A percentile compares a stretch with the other conserved stretches of the same genome.
phyloP scores from a whole-genome alignment of 2,888 invertebrate genomes.

The Hirtodrosophila histrioides region DNA sequence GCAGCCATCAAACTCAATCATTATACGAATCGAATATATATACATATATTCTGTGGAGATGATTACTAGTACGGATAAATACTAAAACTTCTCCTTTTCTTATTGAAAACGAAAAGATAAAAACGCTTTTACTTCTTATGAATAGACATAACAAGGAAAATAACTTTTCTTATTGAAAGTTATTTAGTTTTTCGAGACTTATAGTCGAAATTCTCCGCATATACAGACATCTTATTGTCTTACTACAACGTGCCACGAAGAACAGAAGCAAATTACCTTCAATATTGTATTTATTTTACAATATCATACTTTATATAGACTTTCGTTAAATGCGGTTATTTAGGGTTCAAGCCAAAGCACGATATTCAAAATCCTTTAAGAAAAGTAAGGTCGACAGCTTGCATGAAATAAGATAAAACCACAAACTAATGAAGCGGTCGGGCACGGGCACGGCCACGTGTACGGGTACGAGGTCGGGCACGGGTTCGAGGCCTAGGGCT shows the following conservation, averaged over 20 bases:
- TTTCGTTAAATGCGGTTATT: conserved; percentile 4
- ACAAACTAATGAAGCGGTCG: conserved; percentile 70
- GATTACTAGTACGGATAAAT: not conserved
- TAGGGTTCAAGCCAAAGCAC: not conserved
- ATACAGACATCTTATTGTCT: too few species aligned
- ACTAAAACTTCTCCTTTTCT: not conserved
- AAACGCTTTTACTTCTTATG: too few species aligned
- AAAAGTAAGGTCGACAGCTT: conserved; percentile 19
- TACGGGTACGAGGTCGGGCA: conserved; percentile 16
- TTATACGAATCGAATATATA: not conserved
- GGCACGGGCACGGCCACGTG: conserved; percentile 10
- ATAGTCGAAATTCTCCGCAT: too few species aligned
- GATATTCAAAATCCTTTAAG: conserved; percentile 20
- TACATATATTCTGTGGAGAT: too few species aligned
- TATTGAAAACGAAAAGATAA: too few species aligned
- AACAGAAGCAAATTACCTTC: too few species aligned
- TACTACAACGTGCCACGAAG: too few species aligned
- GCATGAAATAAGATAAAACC: conserved; percentile 51
- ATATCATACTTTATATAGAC: not conserved
- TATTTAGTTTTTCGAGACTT: too few species aligned
- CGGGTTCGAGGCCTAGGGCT: conserved; percentile 21
- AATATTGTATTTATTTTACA: too few species aligned
- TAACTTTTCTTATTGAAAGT: too few species aligned
- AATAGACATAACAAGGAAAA: too few species aligned
- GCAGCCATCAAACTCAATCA: conserved; percentile 8